Evolutionary conservation across 2,797 vertebrate species (phyloP).

Genomic region (Premnoplex brunnescens): DNA sequence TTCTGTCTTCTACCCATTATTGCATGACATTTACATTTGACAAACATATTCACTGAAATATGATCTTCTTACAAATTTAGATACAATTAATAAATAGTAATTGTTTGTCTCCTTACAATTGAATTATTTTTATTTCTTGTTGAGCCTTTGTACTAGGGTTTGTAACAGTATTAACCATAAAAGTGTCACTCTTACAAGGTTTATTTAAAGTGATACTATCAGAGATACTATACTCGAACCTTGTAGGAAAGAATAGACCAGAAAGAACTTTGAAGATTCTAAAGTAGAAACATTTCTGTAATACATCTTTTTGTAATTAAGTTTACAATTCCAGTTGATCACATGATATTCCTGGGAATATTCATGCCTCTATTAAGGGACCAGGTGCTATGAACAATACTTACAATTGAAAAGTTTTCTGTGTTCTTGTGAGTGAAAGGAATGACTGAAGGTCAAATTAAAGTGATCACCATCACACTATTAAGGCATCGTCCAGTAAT

Average conservation of each 20-base stretch:
- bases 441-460: background rate
- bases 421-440: background rate
- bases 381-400: background rate
- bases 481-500: background rate
- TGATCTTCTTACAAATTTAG: background rate
- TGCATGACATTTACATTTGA: background rate
- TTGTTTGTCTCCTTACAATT: background rate
- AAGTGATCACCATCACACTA: background rate
- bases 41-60: background rate
- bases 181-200: background rate
- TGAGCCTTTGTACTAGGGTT: background rate
- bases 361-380: background rate
- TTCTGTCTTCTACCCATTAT: background rate
- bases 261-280: background rate
- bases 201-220: background rate
- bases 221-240: background rate
- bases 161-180: background rate
- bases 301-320: background rate
- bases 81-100: background rate
- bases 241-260: background rate
- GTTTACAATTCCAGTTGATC: background rate
- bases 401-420: background rate
- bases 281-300: background rate
- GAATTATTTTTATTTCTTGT: background rate
- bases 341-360: background rate